phyloP scores from a whole-genome alignment of 2,888 invertebrate genomes.

The Rhopalosiphum nymphaeae region DNA sequence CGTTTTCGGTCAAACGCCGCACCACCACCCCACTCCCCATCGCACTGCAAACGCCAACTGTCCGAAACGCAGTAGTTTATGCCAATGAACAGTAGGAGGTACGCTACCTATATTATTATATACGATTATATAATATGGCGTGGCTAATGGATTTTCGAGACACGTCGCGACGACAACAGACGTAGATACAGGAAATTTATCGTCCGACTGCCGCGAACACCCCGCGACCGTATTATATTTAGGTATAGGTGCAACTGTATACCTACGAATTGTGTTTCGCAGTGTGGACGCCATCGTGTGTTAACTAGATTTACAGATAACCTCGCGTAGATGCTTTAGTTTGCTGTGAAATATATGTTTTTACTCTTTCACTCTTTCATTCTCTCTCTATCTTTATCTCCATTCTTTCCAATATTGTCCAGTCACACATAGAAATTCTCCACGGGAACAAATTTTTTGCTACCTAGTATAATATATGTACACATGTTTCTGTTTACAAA shows the following conservation, averaged over 20 bases:
- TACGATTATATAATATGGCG: slow-evolving; percentile 2
- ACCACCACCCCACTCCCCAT: accelerated
- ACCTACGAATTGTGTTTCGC: background rate
- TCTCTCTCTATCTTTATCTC: background rate
- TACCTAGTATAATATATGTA: background rate
- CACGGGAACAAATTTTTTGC: background rate
- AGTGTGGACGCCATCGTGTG: background rate
- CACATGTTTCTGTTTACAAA: background rate
- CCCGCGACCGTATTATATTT: background rate
- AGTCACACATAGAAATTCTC: background rate
- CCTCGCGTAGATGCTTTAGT: background rate
- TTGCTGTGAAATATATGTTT: background rate
- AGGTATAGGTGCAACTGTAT: background rate
- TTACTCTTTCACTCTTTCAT: background rate
- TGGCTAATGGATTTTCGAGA: slow-evolving; percentile 5
- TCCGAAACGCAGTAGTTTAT: background rate
- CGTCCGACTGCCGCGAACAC: background rate
- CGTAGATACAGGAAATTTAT: background rate
- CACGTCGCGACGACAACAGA: slow-evolving; percentile 8
- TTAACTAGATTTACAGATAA: background rate
- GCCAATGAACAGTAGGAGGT: background rate
- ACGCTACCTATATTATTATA: background rate
- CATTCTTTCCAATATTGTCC: background rate
- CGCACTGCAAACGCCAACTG: background rate
- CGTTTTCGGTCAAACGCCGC: background rate